These are phyloP conservation scores for Pachymerium ferrugineum DNA, from an alignment of 2,888 invertebrate species.

Conservation along the genomic window DNA sequence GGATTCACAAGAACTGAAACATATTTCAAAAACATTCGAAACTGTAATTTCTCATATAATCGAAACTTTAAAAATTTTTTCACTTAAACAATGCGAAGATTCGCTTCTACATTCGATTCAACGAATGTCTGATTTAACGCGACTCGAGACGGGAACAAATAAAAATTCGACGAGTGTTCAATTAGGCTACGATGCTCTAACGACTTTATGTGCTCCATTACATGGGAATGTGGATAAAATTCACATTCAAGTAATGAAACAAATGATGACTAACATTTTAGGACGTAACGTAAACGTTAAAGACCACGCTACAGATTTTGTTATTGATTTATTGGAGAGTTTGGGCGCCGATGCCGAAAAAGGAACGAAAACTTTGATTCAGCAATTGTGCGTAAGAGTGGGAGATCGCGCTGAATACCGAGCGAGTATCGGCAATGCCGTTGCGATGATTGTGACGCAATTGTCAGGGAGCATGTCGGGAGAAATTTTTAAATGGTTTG, in stretches of 20 bases:
- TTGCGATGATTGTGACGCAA: conserved; percentile 45
- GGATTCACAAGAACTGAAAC: not conserved
- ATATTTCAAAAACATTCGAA: conserved; percentile 45
- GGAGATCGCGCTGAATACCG: conserved; percentile 51
- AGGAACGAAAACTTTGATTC: conserved; percentile 47
- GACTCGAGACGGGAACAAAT: conserved; percentile 44
- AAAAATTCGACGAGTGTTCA: conserved; percentile 36
- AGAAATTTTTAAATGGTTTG: conserved; percentile 48
- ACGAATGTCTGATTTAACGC: conserved; percentile 45
- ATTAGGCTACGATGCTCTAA: conserved; percentile 46
- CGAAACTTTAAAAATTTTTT: conserved; percentile 47
- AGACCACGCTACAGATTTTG: conserved; percentile 42
- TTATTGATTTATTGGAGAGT: conserved; percentile 42
- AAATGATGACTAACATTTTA: conserved; percentile 48
- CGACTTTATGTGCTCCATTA: conserved; percentile 46
- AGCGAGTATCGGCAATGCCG: conserved; percentile 46
- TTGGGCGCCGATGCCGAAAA: conserved; percentile 42
- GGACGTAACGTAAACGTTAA: conserved; percentile 41
- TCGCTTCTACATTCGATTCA: conserved; percentile 47
- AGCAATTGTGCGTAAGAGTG: conserved; percentile 49
- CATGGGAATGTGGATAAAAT: conserved; percentile 49
- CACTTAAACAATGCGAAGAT: conserved; percentile 49
- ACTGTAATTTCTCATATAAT: conserved; percentile 47
- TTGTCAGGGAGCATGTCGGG: conserved; percentile 45
- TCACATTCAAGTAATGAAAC: conserved; percentile 47